Evolutionary conservation across 92 coral and sea anemone species (phyloP), one percentile per base, ranked within the genome.

Genomic region (Phymanthus crucifer): DNA sequence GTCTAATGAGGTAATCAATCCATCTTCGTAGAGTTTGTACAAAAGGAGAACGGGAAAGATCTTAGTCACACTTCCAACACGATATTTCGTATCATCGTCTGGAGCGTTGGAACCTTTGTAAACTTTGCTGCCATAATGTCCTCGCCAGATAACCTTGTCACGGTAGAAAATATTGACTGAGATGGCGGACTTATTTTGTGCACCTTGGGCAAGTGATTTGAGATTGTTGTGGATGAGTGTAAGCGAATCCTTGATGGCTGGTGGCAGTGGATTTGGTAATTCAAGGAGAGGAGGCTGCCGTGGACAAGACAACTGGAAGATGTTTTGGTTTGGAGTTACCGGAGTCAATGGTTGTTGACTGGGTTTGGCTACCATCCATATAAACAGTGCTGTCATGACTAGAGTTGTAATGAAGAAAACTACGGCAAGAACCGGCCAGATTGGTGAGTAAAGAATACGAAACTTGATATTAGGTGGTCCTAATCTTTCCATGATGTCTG

Each of bases 1-100:
- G 48, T 84, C 88, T n/a, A 84, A 71, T 26, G 88, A 84, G 26
- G 88, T 19, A 31, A 84, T 84, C 45, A 54, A 16, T 46, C 88
- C 88, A 33, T 84, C 88, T 32, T 84, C 75, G 84, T 78, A 73
- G 54, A 84, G 70, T 52, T 84, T 84, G 32, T 24, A 84, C 68
- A 84, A 56, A 16, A 84, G 61, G 7, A 84, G 31, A 68, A 84
- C 88, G 18, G 88, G 72, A 31, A 84, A 78, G 47, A 84, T 78
- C 72, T 84, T 84, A 9, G 88, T 72, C 67, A 84, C 88, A 71
- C 88, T 84, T 13, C 88, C 88, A 50, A 84, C 66, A 1, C 88
- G 77, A 72, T 84, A 84, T 24, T 16, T 68, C 16, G 88, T 84
- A 74, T 84, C 69, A 74, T 84, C 80, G 38, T 84, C 80, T 31